Conservation (phyloP, 2,113 vertebrate genomes). For the Oncorhynchus tshawytscha region DNA sequence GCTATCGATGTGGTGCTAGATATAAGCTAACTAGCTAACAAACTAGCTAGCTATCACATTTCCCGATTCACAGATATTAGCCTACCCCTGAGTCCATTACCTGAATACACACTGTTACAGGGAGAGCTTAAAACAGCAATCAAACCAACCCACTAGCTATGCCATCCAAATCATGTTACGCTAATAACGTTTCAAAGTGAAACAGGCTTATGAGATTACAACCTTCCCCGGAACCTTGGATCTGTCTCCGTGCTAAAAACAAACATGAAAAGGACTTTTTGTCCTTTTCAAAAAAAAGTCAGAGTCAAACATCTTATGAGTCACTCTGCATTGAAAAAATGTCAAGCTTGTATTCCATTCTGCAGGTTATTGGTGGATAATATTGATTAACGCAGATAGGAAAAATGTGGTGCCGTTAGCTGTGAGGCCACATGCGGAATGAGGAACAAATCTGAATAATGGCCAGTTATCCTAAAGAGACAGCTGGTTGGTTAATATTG, state of each 20-base stretch:
- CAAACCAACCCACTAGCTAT: slow-evolving; percentile 44
- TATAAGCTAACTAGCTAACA: background rate
- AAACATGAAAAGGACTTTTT: slow-evolving; percentile 45
- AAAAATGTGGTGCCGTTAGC: slow-evolving; percentile 12
- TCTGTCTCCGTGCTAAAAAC: slow-evolving; percentile 48
- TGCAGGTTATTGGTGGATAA: slow-evolving; percentile 15
- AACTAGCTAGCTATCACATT: background rate
- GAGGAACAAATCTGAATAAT: slow-evolving; percentile 33
- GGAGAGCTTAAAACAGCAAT: slow-evolving; percentile 20
- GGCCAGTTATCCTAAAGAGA: slow-evolving; percentile 37
- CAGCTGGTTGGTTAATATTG: slow-evolving; percentile 38
- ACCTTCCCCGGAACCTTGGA: slow-evolving; percentile 43
- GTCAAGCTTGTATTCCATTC: slow-evolving; percentile 24
- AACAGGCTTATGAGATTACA: slow-evolving; percentile 63
- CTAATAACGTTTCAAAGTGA: slow-evolving; percentile 60
- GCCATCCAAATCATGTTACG: slow-evolving; percentile 51
- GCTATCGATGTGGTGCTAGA: too few species aligned
- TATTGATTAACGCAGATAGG: slow-evolving; percentile 28
- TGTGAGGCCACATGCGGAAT: background rate
- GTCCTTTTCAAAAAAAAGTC: background rate
- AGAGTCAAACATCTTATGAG: slow-evolving; percentile 33
- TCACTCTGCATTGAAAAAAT: slow-evolving; percentile 24
- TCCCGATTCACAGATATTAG: background rate
- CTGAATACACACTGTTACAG: background rate
- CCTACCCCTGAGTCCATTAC: background rate